Conservation (phyloP, 1,140 invertebrate species). For the Tetragnatha versicolor region DNA sequence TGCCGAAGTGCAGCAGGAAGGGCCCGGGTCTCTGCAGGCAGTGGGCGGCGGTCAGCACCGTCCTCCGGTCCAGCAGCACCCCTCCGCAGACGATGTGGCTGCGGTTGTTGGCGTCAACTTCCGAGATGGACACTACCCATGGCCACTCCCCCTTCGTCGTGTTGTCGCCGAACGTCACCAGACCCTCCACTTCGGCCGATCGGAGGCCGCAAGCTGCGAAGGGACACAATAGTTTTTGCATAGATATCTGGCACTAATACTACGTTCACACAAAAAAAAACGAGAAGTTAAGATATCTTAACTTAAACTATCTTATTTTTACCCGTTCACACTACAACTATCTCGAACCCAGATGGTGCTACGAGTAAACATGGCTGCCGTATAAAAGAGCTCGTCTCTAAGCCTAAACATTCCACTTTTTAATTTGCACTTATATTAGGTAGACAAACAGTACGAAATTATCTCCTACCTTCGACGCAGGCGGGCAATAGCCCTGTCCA, state of each 20-base stretch:
- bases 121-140: constrained; percentile 10
- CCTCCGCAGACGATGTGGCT: constrained; percentile 75
- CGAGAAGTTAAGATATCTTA: neutral
- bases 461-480: constrained; percentile 9
- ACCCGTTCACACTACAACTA: neutral
- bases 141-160: constrained; percentile 17
- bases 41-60: constrained; percentile 74
- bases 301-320: neutral
- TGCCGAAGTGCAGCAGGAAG: constrained; percentile 7
- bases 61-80: constrained; percentile 83
- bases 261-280: neutral
- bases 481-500: neutral
- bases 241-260: neutral
- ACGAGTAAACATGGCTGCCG: no score
- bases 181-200: neutral
- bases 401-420: neutral
- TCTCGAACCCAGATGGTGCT: neutral
- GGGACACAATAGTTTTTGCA: neutral
- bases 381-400: no score
- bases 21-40: constrained; percentile 57
- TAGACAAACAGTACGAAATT: no score
- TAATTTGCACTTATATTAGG: neutral
- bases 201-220: constrained; percentile 20
- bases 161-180: neutral
- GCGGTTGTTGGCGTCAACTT: neutral